phyloP scores from a whole-genome alignment of 2,797 vertebrate species.

The Borostomias antarcticus region DNA sequence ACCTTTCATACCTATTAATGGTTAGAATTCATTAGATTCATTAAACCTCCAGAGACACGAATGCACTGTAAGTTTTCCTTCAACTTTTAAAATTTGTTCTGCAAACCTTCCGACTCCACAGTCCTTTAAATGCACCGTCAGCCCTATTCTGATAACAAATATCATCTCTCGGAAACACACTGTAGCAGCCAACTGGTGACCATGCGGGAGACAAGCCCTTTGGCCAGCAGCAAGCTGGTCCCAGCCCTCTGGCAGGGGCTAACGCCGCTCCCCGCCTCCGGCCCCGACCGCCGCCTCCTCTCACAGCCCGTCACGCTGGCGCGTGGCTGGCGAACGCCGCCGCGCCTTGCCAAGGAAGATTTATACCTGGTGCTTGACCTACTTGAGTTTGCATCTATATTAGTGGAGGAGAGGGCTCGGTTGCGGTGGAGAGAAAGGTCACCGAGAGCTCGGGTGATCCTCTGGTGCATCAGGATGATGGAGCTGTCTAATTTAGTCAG shows the following conservation, averaged over 20 bases:
- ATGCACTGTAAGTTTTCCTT: conserved; percentile 5
- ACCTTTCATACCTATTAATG: conserved; percentile 9
- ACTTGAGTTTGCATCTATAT: conserved; percentile 95
- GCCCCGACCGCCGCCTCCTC: conserved; percentile 76
- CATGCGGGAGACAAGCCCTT: conserved; percentile 85
- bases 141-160: conserved; percentile 68
- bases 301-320: conserved; percentile 81
- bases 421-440: conserved; percentile 93
- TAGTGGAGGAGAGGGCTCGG: conserved; percentile 88
- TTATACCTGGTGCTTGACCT: conserved; percentile 97
- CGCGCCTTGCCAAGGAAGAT: conserved; percentile 87
- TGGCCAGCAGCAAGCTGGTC: conserved; percentile 84
- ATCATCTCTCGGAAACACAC: conserved; percentile 69
- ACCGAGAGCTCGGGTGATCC: conserved; percentile 87
- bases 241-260: conserved; percentile 78
- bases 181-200: conserved; percentile 84
- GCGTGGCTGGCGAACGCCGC: conserved; percentile 84
- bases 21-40: conserved; percentile 3
- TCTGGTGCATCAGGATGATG: conserved; percentile 94
- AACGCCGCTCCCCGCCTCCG: conserved; percentile 78
- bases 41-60: neutral
- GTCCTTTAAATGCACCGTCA: conserved; percentile 58
- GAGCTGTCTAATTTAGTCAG: conserved; percentile 97
- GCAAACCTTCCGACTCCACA: conserved; percentile 4
- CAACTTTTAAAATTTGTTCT: conserved; percentile 21